Evolutionary conservation across 30 jellyfish, hydroid and myxozoan genomes (phyloP).

Genomic region (Turritopsis rubra): DNA sequence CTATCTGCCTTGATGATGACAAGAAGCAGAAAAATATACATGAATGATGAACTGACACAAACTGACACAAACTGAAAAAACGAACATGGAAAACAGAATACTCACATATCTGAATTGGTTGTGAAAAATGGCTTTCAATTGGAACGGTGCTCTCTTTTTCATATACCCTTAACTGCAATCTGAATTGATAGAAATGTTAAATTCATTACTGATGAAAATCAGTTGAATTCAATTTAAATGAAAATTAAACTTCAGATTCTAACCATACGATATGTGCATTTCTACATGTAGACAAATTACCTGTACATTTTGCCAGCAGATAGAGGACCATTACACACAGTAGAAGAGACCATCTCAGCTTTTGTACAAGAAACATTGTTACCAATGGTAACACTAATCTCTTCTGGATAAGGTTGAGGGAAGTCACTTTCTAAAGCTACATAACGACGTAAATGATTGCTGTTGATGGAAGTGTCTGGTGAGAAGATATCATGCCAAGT

Average conservation of each 20-base stretch:
- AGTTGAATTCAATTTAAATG: no score
- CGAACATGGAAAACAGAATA: background rate
- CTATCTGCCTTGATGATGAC: background rate
- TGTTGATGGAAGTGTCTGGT: background rate
- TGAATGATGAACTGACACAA: background rate
- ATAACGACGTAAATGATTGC: constrained; percentile 42
- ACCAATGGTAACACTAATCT: constrained; percentile 47
- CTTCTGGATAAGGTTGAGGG: background rate
- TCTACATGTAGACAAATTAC: constrained; percentile 12
- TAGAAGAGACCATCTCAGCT: constrained; percentile 1
- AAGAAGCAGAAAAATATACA: background rate
- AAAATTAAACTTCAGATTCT: no score
- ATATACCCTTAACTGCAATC: constrained; percentile 68
- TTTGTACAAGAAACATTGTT: constrained; percentile 36
- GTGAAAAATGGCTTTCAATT: constrained; percentile 63
- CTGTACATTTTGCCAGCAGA: constrained; percentile 49
- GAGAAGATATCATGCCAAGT: constrained; percentile 54
- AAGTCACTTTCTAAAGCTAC: constrained; percentile 25
- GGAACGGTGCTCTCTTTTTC: constrained; percentile 48
- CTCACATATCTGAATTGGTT: constrained; percentile 60
- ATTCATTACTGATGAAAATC: background rate
- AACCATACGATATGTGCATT: background rate
- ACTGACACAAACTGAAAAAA: background rate
- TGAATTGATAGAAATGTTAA: constrained; percentile 9
- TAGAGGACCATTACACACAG: constrained; percentile 76